A percentile compares a stretch with the other conserved stretches of the same genome.
Conservation (phyloP, 2,113 vertebrate species). For the Hemiprocne comata region DNA sequence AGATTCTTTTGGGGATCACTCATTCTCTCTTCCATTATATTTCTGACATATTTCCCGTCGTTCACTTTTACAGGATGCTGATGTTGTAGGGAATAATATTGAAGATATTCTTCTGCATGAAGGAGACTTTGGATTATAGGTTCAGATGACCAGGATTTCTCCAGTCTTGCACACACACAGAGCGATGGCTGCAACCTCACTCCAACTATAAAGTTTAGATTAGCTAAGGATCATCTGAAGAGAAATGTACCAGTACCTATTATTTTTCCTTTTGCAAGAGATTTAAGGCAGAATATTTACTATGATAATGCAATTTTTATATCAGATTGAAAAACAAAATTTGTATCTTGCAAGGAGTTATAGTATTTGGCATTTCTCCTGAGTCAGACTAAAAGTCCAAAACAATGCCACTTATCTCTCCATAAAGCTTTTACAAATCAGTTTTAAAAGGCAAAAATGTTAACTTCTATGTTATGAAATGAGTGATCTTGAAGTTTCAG, state of each 20-base stretch:
- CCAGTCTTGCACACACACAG: not conserved
- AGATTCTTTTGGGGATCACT: not conserved
- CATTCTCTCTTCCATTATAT: not conserved
- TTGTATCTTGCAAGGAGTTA: not conserved
- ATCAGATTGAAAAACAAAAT: not conserved
- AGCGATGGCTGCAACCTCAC: not conserved
- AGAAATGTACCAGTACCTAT: not conserved
- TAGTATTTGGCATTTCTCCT: not conserved
- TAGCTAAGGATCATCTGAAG: not conserved
- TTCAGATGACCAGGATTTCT: not conserved
- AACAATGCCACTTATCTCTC: not conserved
- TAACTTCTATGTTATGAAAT: not conserved
- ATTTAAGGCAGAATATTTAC: not conserved
- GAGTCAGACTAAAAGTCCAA: not conserved
- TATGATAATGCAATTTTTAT: not conserved
- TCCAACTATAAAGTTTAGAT: not conserved
- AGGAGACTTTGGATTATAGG: not conserved
- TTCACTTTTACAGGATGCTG: not conserved
- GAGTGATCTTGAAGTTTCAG: not conserved
- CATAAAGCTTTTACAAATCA: not conserved
- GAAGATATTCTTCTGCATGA: not conserved
- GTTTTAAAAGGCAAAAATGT: not conserved
- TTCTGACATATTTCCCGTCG: not conserved
- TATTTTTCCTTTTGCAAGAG: not conserved
- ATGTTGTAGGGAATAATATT: not conserved